Percentiles rank a stretch among this genome's conserved stretches.
Conservation (phyloP, 1,140 invertebrate genomes). For the Diorhabda carinulata region DNA sequence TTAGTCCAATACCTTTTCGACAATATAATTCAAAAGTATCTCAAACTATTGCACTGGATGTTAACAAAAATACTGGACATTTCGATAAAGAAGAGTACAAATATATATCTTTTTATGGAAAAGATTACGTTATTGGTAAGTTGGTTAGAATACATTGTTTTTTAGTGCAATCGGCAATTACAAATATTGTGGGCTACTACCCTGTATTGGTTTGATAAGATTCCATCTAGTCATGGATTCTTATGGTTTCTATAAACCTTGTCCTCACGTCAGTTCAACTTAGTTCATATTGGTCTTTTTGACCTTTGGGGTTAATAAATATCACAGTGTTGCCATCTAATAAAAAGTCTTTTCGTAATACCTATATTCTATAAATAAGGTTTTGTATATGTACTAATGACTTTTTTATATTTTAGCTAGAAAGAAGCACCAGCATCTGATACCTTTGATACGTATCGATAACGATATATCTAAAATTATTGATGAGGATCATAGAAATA, state of each 20-base stretch:
- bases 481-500: constrained; percentile 39
- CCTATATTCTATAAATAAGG: too few species aligned
- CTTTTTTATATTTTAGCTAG: constrained; percentile 53
- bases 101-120: constrained; percentile 76
- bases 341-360: too few species aligned
- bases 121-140: constrained; percentile 72
- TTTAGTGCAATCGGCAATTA: too few species aligned
- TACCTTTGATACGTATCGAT: constrained; percentile 62
- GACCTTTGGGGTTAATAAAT: too few species aligned
- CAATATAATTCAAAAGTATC: constrained; percentile 67
- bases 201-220: background rate
- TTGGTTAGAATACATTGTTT: constrained; percentile 11
- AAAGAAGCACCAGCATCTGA: constrained; percentile 54
- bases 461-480: constrained; percentile 57
- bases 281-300: too few species aligned
- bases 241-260: too few species aligned
- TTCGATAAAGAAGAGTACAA: constrained; percentile 71
- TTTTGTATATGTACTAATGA: background rate
- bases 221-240: too few species aligned
- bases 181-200: too few species aligned
- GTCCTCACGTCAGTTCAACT: too few species aligned
- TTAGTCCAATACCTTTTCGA: constrained; percentile 76
- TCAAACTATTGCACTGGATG: constrained; percentile 60
- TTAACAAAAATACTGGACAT: constrained; percentile 74
- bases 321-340: too few species aligned